Conservation (phyloP, 1,140 invertebrate genomes). For the Thalassaphorura encarpata region DNA sequence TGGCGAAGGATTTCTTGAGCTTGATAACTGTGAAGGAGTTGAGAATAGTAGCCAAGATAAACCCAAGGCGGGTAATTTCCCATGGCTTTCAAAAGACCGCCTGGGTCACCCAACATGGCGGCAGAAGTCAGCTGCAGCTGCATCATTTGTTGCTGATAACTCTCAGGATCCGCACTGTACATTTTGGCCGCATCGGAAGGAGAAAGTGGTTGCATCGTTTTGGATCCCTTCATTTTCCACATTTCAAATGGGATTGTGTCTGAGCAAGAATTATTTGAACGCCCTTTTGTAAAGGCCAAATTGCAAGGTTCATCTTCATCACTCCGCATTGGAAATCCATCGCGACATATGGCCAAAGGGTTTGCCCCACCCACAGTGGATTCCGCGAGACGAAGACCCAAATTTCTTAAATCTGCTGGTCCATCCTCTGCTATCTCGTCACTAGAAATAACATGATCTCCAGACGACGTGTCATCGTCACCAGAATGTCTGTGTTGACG, state of each 20-base stretch:
- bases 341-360: too few species aligned
- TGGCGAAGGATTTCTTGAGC: slow-evolving; percentile 35
- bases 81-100: slow-evolving; percentile 27
- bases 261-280: neutral
- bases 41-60: slow-evolving; percentile 35
- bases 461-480: slow-evolving; percentile 27
- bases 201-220: slow-evolving; percentile 18
- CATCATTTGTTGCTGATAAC: slow-evolving; percentile 31
- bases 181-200: slow-evolving; percentile 24
- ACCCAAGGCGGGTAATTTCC: slow-evolving; percentile 33
- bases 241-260: neutral
- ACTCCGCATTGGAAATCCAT: neutral
- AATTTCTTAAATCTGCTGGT: slow-evolving; percentile 14
- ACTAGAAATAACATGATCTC: slow-evolving; percentile 25
- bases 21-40: slow-evolving; percentile 35
- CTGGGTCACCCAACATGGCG: slow-evolving; percentile 25
- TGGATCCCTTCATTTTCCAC: slow-evolving; percentile 6
- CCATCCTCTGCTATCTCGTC: slow-evolving; percentile 22
- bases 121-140: slow-evolving; percentile 28
- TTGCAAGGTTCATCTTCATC: slow-evolving; percentile 27
- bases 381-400: slow-evolving; percentile 9
- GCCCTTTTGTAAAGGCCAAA: slow-evolving; percentile 14
- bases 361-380: slow-evolving; percentile 19
- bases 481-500: slow-evolving; percentile 17
- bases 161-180: slow-evolving; percentile 27